These are phyloP conservation scores for Myrmecophaga tridactyla DNA, from an alignment of 2,113 vertebrate species.

Conservation along the genomic window DNA sequence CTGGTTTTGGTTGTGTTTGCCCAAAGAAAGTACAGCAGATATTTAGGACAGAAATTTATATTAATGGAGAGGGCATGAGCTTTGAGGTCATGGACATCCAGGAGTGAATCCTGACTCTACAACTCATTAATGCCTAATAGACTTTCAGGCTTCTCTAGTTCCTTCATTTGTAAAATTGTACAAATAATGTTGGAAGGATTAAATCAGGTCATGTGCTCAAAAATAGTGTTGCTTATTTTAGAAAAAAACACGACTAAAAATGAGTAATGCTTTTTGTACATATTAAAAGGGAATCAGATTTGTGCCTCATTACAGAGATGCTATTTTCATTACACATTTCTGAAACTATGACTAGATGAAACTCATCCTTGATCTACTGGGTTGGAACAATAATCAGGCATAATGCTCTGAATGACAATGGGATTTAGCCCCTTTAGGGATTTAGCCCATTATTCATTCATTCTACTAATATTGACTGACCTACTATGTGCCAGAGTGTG, in stretches of 20 bases:
- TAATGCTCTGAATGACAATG: not conserved
- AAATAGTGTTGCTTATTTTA: not conserved
- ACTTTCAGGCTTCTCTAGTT: not conserved
- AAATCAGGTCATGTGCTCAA: not conserved
- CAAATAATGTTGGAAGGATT: not conserved
- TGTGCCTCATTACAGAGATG: not conserved
- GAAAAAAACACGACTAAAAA: not conserved
- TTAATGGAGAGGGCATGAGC: not conserved
- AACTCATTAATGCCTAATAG: not conserved
- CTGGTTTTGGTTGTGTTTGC: not conserved
- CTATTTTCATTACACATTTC: not conserved
- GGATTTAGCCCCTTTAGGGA: not conserved
- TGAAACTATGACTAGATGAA: not conserved
- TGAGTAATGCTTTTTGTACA: not conserved
- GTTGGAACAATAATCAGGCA: not conserved
- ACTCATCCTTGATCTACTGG: not conserved
- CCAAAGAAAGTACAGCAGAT: not conserved
- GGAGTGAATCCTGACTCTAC: not conserved
- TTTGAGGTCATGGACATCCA: not conserved
- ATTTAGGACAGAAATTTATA: not conserved
- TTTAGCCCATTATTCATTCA: not conserved
- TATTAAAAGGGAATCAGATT: not conserved
- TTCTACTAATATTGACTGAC: not conserved
- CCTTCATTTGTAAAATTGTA: not conserved
- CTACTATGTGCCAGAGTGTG: not conserved